These are phyloP conservation scores for Schizopygopsis malacanthus DNA, from an alignment of 2,797 vertebrate genomes.

Conservation along the genomic window DNA sequence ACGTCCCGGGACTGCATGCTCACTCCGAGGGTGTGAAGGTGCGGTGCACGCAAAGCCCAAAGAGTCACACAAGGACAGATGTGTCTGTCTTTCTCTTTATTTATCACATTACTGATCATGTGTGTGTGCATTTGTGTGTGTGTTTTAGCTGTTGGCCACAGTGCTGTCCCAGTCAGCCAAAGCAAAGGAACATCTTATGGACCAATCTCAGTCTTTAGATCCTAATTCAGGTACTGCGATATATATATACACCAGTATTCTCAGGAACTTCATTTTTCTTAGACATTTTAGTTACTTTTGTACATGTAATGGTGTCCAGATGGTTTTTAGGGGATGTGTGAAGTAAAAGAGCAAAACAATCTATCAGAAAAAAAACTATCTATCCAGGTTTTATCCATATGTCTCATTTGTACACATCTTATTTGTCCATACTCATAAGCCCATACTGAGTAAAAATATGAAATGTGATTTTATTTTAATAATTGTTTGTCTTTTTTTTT, in stretches of 20 bases:
- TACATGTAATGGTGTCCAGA: background rate
- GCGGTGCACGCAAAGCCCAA: background rate
- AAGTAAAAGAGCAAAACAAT: background rate
- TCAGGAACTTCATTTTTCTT: background rate
- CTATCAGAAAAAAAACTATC: too few relatives aligned
- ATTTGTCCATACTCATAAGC: background rate
- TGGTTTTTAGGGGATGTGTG: background rate
- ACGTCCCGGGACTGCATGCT: constrained; percentile 86
- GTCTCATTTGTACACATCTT: constrained; percentile 17
- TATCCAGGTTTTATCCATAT: background rate
- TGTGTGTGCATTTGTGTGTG: constrained; percentile 18
- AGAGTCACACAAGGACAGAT: background rate
- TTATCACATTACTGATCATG: constrained; percentile 37
- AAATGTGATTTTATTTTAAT: background rate
- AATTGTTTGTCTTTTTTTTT: background rate
- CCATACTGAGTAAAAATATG: background rate
- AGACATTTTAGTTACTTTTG: background rate
- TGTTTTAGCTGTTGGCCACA: constrained; percentile 89
- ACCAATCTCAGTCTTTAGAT: constrained; percentile 90
- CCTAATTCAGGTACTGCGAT: constrained; percentile 83
- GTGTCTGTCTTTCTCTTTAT: constrained; percentile 9
- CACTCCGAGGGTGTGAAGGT: constrained; percentile 93
- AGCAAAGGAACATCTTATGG: constrained; percentile 88
- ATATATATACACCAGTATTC: background rate
- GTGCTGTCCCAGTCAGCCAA: constrained; percentile 96